These are phyloP conservation scores for Colletes gigas DNA, from an alignment of 1,140 invertebrate genomes.

Conservation along the genomic window DNA sequence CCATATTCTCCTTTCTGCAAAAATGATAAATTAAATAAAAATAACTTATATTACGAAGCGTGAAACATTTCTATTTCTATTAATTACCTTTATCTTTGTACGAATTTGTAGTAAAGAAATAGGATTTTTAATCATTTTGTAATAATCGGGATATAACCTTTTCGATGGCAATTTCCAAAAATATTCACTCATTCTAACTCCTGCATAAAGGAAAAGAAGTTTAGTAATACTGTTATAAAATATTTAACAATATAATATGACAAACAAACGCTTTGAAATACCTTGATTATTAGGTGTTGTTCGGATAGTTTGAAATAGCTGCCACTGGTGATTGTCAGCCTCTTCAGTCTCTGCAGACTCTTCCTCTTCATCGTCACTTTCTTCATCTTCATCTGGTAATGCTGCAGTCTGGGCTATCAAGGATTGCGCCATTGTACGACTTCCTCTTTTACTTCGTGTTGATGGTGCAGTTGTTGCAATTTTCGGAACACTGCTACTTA, in stretches of 20 bases:
- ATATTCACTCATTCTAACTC: slow-evolving; percentile 90
- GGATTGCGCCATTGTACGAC: slow-evolving; percentile 77
- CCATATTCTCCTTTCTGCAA: slow-evolving; percentile 90
- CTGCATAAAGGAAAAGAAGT: slow-evolving; percentile 69
- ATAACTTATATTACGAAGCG: slow-evolving; percentile 37
- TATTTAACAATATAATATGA: not conserved
- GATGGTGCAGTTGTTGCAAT: slow-evolving; percentile 73
- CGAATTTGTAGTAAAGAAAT: slow-evolving; percentile 96
- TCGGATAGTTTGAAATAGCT: slow-evolving; percentile 89
- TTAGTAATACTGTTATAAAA: not conserved
- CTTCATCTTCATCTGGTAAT: slow-evolving; percentile 82
- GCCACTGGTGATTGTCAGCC: slow-evolving; percentile 89
- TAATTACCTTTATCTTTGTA: slow-evolving; percentile 90
- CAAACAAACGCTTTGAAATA: slow-evolving; percentile 62
- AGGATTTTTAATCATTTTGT: slow-evolving; percentile 97
- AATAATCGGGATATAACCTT: slow-evolving; percentile 97
- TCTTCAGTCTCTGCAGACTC: slow-evolving; percentile 85
- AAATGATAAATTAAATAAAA: slow-evolving; percentile 28
- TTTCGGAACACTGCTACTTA: slow-evolving; percentile 66
- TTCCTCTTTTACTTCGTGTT: slow-evolving; percentile 81
- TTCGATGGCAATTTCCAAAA: slow-evolving; percentile 96
- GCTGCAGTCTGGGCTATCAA: slow-evolving; percentile 81
- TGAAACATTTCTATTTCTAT: slow-evolving; percentile 12
- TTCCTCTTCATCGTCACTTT: slow-evolving; percentile 84
- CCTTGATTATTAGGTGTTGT: slow-evolving; percentile 86